Evolutionary conservation across 2,888 invertebrate genomes (phyloP), one percentile per base, ranked within the genome.

Genomic region (Leptogaster cylindrica): DNA sequence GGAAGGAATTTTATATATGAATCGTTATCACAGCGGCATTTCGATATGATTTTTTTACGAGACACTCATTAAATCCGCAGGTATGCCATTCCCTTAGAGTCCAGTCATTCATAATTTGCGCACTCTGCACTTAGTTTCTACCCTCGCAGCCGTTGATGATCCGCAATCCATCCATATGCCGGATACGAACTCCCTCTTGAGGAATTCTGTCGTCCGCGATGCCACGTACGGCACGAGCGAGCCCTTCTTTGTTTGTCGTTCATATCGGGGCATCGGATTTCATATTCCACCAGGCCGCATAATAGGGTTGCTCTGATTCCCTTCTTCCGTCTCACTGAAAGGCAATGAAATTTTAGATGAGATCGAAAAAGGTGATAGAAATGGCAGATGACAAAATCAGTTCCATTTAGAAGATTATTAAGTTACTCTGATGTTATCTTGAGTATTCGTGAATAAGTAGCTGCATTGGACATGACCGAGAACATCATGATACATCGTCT

Each of bases 361-460:
- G 41, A 61, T 27, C 18, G 44, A 27, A 44, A 61, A 41, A 61
- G 44, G 28, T 41, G 44, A 27, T 27, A 25, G 28, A 61, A 20
- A 28, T 61, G 61, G 61, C 61, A 61, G 61, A 61, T 61, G 61
- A 61, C 61, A 44, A 36, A 61, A 61, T 44, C 28, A 25, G 16
- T 44, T 14, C 28, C 61, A 61, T 41, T 61, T 61, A 61, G 44
- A 44, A 61, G 61, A 61, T 61, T 44, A 61, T 61, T 61, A 61
- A 31, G 61, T 61, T 61, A 61, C 61, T 61, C n/a, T 16, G 41
- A 61, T 61, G 44, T 28, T 61, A 61, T 61, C 61, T 61, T 10
- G 61, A 44, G 61, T 41, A 18, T 44, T 44, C 44, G 51, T n/a
- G n/a, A n/a, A n/a, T n/a, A n/a, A n/a, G n/a, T n/a, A n/a, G n/a